Evolutionary conservation across 2,113 vertebrate genomes (phyloP), one percentile per base, ranked within the genome.

Genomic region (Elephas maximus): DNA sequence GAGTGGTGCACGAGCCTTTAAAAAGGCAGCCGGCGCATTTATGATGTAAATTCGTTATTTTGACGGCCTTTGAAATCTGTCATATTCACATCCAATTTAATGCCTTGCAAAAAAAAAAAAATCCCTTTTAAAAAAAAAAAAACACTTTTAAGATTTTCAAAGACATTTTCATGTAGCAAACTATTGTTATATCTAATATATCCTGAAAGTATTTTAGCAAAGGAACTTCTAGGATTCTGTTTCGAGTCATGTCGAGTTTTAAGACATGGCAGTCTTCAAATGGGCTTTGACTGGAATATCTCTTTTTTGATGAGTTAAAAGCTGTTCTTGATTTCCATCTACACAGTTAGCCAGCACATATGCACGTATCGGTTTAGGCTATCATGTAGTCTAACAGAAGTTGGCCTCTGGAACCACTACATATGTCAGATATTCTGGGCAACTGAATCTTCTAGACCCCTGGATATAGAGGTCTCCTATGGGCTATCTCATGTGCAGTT

Each of bases 21-120:
- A 99, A 99, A 99, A 99, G 99, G 98, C 97, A 99, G 98, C 99
- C 94, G 95, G 90, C 98, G 98, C 99, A 99, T 99, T 99, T 99
- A 99, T 99, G 99, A 99, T 99, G 99, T 99, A 99, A 99, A 99
- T 99, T 99, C 99, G 99, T 99, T 99, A 99, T 99, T 99, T 99
- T 99, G 99, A 99, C 99, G 98, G 98, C 98, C 99, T 99, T 99
- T 99, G 97, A 98, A 99, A 99, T 99, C 98, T 98, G 99, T 99
- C 99, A 98, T 99, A 99, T 99, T 99, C 99, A 99, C 99, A 98
- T 99, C 99, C 99, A 99, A 99, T 99, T 99, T 99, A 99, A 99
- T 98, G 98, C 99, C 97, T 98, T 93, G 97, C 98, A 96, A 98
- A 99, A 98, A 98, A 97, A 98, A 98, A 81, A 87, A 90, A 62